Base-by-base conservation (phyloP, 2,113 vertebrate genomes). In the Myocastor coypus region DNA sequence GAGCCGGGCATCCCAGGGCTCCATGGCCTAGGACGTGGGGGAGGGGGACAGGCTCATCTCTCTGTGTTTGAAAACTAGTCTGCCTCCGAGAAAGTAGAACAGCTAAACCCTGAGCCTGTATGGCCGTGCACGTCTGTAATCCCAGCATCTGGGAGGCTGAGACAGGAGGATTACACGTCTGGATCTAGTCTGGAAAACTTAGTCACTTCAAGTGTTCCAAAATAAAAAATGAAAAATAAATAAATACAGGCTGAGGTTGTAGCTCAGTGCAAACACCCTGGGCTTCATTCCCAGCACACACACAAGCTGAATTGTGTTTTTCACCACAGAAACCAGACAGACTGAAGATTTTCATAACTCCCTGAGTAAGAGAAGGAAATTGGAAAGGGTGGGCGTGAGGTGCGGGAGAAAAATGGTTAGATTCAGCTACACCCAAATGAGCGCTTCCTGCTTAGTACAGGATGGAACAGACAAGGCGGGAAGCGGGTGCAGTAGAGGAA, bases 391-490 rank as follows among this genome's bases (percentile, higher is more conserved):
- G 4, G 40, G 20, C 61, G 86, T 93, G 20, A 75, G 88, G 20
- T 0, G 5, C 57, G 24, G 52, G 34, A 40, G 42, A 82, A 94
- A 46, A 34, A 12, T 9, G 5, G 55, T 40, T n/a, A 37, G 37
- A 37, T 75, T 26, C 0, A 11, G 22, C 5, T 10, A 2, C 5
- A 7, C 64, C 14, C 14, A 30, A 52, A 63, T 19, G 2, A 86
- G 66, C 84, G 55, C 16, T 34, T 66, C 55, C 8, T 81, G 92
- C 42, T n/a, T 11, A 13, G 82, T 11, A 13, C n/a, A 32, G n/a
- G 78, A 61, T 7, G 37, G 68, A 7, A 10, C 0, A 32, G 55
- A 46, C 34, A 5, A 34, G 2, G 19, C 0, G 12, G n/a, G 26
- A 34, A 30, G n/a, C 20, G 4, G 86, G 22, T 1, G 16, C 69